phyloP scores from a whole-genome alignment of 2,113 vertebrate species.

The Formicarius rufipectus region DNA sequence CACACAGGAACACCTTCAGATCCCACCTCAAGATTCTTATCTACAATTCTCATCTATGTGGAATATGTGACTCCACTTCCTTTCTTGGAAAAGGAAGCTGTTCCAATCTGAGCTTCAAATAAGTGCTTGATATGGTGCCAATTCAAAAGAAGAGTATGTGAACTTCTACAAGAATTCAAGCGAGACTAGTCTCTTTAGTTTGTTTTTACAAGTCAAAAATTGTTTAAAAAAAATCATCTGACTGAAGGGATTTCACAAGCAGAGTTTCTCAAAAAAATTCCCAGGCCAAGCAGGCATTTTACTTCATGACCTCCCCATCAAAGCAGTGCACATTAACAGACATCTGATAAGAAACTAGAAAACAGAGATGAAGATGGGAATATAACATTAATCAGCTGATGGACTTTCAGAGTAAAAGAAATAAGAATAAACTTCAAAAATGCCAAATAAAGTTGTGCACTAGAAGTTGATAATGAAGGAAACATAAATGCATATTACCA shows the following conservation, averaged over 20 bases:
- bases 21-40: conserved; percentile 1
- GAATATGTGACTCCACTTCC: conserved; percentile 16
- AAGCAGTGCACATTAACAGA: not conserved
- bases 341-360: not conserved
- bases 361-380: not conserved
- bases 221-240: not conserved
- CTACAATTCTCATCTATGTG: not conserved
- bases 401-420: not conserved
- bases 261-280: not conserved
- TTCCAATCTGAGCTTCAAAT: not conserved
- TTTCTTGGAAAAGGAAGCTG: conserved; percentile 49
- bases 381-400: not conserved
- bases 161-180: conserved; percentile 26
- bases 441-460: not conserved
- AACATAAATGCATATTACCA: not conserved
- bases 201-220: not conserved
- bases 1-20: not conserved
- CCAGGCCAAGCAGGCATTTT: not conserved
- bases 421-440: not conserved
- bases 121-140: conserved; percentile 12
- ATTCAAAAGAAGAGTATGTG: conserved; percentile 3
- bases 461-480: not conserved
- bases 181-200: not conserved
- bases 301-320: not conserved
- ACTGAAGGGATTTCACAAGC: not conserved